phyloP scores from a whole-genome alignment of 2,797 vertebrate species.

The Psittacula echo region DNA sequence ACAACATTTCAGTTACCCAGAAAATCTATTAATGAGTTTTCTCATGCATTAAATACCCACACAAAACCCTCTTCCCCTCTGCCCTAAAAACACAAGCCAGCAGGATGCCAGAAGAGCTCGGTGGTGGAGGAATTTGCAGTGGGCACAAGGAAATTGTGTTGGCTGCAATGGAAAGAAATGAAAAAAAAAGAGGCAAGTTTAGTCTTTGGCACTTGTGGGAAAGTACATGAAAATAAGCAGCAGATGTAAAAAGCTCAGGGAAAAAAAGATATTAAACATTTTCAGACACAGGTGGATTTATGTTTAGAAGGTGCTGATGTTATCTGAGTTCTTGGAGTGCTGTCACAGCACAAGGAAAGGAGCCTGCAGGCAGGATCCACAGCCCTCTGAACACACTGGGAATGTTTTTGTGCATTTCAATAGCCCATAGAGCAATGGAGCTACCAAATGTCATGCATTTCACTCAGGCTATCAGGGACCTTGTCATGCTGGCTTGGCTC shows the following conservation, averaged over 20 bases:
- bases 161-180: not conserved
- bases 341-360: not conserved
- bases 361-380: not conserved
- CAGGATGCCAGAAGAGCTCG: constrained; percentile 17
- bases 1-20: constrained; percentile 51
- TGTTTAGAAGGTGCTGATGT: not conserved
- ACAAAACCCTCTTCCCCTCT: constrained; percentile 53
- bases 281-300: not conserved
- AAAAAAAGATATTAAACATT: not conserved
- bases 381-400: not conserved
- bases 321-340: not conserved
- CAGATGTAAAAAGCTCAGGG: not conserved
- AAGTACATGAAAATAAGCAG: not conserved
- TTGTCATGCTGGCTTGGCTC: not conserved
- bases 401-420: not conserved
- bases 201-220: not conserved
- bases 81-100: constrained; percentile 38
- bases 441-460: constrained; percentile 33
- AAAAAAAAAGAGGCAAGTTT: not conserved
- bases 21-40: constrained; percentile 63
- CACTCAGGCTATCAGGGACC: not conserved
- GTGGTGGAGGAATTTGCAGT: not conserved
- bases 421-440: not conserved
- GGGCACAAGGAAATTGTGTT: not conserved
- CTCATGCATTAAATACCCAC: constrained; percentile 67